Conservation (phyloP, 2,797 vertebrate species). For the Pyrocephalus nanus region DNA sequence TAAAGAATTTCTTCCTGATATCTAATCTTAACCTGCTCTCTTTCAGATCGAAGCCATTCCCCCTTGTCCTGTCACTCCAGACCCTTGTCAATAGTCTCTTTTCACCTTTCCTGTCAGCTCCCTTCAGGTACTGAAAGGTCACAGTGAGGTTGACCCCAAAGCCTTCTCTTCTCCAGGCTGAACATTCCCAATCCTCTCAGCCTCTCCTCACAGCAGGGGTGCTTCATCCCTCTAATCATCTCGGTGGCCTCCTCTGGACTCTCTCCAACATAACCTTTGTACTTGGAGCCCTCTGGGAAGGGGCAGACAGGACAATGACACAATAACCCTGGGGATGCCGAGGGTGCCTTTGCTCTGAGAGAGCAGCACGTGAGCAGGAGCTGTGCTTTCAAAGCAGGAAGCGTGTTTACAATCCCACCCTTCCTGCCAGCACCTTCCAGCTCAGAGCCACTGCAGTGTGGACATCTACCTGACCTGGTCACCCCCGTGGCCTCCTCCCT, state of each 20-base stretch:
- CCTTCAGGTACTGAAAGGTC: not conserved
- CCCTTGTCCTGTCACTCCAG: not conserved
- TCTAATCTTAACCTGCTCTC: not conserved
- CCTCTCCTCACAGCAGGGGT: not conserved
- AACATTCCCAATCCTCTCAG: not conserved
- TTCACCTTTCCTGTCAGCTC: no score
- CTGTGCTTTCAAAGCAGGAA: not conserved
- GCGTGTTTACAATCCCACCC: not conserved
- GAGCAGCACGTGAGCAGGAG: not conserved
- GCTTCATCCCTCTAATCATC: not conserved
- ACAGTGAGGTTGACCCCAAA: not conserved
- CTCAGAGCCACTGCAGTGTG: not conserved
- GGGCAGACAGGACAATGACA: not conserved
- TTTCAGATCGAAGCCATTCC: not conserved
- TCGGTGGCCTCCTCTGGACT: not conserved
- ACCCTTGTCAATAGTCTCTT: not conserved
- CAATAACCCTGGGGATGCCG: not conserved
- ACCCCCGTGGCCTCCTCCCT: not conserved
- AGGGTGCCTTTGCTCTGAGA: not conserved
- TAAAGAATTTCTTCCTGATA: not conserved
- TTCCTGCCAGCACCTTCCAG: conserved; percentile 49
- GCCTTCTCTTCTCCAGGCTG: not conserved
- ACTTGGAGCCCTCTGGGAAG: not conserved
- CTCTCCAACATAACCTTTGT: not conserved
- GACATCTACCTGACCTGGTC: not conserved